Evolutionary conservation across 2,113 vertebrate species (phyloP).

Genomic region (Excalfactoria chinensis): DNA sequence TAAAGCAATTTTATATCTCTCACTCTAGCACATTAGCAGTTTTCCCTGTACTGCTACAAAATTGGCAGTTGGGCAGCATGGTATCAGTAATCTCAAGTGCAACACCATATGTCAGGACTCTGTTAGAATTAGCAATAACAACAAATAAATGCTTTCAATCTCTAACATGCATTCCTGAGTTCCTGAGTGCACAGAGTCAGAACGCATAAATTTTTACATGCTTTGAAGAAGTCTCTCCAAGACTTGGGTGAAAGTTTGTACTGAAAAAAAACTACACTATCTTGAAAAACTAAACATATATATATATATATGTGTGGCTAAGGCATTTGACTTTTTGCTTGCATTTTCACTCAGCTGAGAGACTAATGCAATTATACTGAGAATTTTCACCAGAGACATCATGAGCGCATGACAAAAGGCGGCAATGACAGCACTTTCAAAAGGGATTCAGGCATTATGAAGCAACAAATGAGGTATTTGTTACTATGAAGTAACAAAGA

Average conservation of each 20-base stretch:
- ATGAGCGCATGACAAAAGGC: too few species aligned
- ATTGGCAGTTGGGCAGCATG: neutral
- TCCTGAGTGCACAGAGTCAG: neutral
- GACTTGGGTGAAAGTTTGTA: neutral
- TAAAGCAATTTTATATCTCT: neutral
- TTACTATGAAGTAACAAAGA: too few species aligned
- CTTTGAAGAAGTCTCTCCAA: neutral
- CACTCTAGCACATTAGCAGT: neutral
- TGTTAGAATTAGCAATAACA: neutral
- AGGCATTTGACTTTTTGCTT: neutral
- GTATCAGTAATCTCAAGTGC: neutral
- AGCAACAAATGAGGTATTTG: too few species aligned
- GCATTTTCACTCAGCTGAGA: neutral
- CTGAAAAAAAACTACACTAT: neutral
- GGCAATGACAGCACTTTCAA: too few species aligned
- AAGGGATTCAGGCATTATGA: too few species aligned
- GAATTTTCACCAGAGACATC: neutral
- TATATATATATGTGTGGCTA: too few species aligned
- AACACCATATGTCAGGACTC: neutral
- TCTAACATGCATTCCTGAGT: neutral
- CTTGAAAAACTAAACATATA: neutral
- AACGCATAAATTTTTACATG: neutral
- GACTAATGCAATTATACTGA: accelerated
- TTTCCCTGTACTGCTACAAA: neutral
- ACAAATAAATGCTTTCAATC: neutral